Evolutionary conservation across 2,113 vertebrate species (phyloP), one percentile per base, ranked within the genome.

Genomic region (Vidua macroura): DNA sequence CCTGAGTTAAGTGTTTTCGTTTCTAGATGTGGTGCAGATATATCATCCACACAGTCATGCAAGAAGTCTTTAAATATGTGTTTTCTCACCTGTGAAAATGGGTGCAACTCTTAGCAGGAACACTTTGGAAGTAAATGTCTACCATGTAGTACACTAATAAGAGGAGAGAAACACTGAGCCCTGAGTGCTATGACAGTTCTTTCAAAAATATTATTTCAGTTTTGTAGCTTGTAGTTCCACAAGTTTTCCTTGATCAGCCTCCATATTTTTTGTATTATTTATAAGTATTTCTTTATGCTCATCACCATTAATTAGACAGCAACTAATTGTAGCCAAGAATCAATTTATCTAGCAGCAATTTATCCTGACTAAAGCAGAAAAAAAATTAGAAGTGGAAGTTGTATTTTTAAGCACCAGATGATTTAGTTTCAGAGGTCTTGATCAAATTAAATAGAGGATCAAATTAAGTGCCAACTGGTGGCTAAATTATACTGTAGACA

Each of bases 381-480:
- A 83, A 83, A 82, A 62, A 52, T 44, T 53, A 88, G 23, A 20
- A 83, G 15, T 78, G 68, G 85, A 92, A 93, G 53, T 37, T 92
- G 49, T 75, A 82, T 87, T 90, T 96, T 95, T 81, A 94, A 88
- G 56, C 28, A 84, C 33, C 11, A 46, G 88, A 77, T 96, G 72
- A 96, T 94, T 95, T 94, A 52, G 75, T 92, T 97, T 90, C 72
- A 81, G 83, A 95, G 49, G 53, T 83, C 83, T 92, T 91, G 92
- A 96, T 97, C 93, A 94, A 94, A 93, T 97, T 96, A 95, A 94
- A 86, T 66, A 51, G 80, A 92, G 48, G 85, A 94, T 92, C 85
- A 93, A 89, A 96, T 97, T 91, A 95, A 87, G 83, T 88, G 88
- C 84, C 94, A 96, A 88, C 39, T 90, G 53, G 75, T 92, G 89